Base-by-base conservation (phyloP, 2,888 invertebrate genomes). In the Erpobdella octoculata region DNA sequence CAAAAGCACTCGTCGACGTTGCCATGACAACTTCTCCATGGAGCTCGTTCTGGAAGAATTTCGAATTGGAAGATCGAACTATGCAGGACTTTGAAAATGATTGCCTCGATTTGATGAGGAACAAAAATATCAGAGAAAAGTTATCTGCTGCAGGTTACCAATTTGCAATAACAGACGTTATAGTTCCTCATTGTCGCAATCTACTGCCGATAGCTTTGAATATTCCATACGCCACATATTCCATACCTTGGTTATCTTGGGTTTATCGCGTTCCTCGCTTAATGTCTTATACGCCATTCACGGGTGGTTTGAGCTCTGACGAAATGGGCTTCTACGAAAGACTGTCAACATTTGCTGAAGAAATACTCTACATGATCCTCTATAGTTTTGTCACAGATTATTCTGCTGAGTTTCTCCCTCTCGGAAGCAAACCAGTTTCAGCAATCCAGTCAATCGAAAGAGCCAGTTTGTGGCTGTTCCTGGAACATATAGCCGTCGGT, bases 401-500 rank as follows among this genome's bases (percentile, higher is more conserved):
- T 1, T 64, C 36, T 41, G 9, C 9, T 12, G 41, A 41, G 18
- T 41, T 41, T 41, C 18, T 41, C 9, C 41, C 41, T 9, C 41
- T 18, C 9, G 41, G 41, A 12, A 41, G 41, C 41, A 21, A 58
- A 25, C 28, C 28, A 33, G 33, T 68, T 25, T n/a, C 12, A 28
- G 35, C 35, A 15, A 12, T 12, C 6, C 31, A 68, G 21, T 37
- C 75, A 15, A 58, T 72, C 0, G 58, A 37, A 21, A 38, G 67
- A 28, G 73, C 77, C 1, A 68, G 68, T 41, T 25, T 78, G 48
- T 75, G 73, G 71, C 53, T 78, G 12, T 41, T 74, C 12, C 77
- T 77, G 15, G 21, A 46, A 6, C 76, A 78, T 46, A 53, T 67
- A 25, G 59, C 77, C 1, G 48, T 79, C 31, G 75, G 74, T 67